Evolutionary conservation across 2,888 invertebrate genomes (phyloP), one percentile per base, ranked within the genome.

Genomic region (Ethmia dodecea): DNA sequence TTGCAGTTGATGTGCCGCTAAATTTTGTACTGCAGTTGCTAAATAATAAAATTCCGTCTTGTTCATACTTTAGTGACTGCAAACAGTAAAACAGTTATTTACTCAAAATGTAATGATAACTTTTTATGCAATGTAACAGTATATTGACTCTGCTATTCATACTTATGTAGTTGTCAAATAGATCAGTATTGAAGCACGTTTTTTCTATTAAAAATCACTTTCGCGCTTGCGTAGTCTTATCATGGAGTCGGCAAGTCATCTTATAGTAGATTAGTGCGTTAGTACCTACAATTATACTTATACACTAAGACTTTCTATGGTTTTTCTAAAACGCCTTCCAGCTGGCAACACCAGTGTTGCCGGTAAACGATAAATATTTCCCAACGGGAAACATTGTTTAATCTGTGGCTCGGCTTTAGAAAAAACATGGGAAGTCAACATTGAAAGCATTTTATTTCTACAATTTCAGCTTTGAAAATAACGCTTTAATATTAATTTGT

Each of bases 381-480:
- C n/a, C n/a, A n/a, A n/a, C n/a, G n/a, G 22, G 8, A 22, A n/a
- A n/a, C 22, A 16, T 31, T 28, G 11, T 24, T 28, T 14, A 12
- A 22, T 9, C 1, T 10, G 11, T 28, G 22, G 22, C 22, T 34
- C 22, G 22, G n/a, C n/a, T 28, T 27, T 31, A 26, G 22, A 14
- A 20, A 34, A 22, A 22, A 20, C 26, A 10, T 8, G 13, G 13
- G 20, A 31, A 31, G 31, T 31, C 20, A 18, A 28, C 16, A 13
- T 10, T 24, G n/a, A 5, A 31, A 28, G 9, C 18, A 45, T 49
- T 47, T 51, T 35, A 49, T 68, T 75, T 75, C 70, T 75, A 72
- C 67, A 33, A 59, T 61, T 60, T 66, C 72, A 73, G 76, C 60
- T 73, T 73, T 71, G 68, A 61, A 63, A 43, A 55, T 58, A 52